These are phyloP conservation scores for Ganaspis brasiliensis DNA, from an alignment of 2,888 invertebrate genomes.

Conservation along the genomic window DNA sequence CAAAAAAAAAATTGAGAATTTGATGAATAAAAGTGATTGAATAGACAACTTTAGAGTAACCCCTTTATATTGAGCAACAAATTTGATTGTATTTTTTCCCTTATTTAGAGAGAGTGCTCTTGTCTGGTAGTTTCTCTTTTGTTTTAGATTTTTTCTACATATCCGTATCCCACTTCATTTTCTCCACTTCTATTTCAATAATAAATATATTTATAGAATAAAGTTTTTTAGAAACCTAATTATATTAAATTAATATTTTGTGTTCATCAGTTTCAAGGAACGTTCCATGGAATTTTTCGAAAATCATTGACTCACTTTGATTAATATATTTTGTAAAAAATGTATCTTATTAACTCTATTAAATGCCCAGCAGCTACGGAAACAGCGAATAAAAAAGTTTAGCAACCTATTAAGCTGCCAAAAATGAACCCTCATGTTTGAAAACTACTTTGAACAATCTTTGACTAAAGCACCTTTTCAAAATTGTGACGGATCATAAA, in stretches of 20 bases:
- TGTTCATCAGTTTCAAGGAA: too few species aligned
- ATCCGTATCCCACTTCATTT: neutral
- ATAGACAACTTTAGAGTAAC: constrained; percentile 54
- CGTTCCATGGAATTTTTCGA: too few species aligned
- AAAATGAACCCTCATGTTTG: constrained; percentile 44
- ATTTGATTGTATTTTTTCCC: constrained; percentile 53
- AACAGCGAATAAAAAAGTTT: constrained; percentile 23
- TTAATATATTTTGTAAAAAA: constrained; percentile 14
- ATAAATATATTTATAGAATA: constrained; percentile 14
- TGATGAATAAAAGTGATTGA: constrained; percentile 48
- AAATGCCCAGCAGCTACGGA: constrained; percentile 21
- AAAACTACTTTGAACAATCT: constrained; percentile 45
- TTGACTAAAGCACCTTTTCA: constrained; percentile 50
- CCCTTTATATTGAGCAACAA: constrained; percentile 45
- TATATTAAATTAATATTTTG: too few species aligned
- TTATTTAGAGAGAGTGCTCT: constrained; percentile 31
- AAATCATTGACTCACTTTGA: neutral
- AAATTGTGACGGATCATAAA: constrained; percentile 19
- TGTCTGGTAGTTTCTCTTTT: constrained; percentile 18
- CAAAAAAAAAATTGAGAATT: neutral
- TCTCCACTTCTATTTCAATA: neutral
- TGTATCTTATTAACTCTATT: neutral
- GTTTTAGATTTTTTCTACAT: neutral
- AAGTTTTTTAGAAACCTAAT: neutral
- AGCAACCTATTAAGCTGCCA: constrained; percentile 37